These are phyloP conservation scores for Prietella phreatophila DNA, from an alignment of 2,113 vertebrate genomes.

Conservation along the genomic window DNA sequence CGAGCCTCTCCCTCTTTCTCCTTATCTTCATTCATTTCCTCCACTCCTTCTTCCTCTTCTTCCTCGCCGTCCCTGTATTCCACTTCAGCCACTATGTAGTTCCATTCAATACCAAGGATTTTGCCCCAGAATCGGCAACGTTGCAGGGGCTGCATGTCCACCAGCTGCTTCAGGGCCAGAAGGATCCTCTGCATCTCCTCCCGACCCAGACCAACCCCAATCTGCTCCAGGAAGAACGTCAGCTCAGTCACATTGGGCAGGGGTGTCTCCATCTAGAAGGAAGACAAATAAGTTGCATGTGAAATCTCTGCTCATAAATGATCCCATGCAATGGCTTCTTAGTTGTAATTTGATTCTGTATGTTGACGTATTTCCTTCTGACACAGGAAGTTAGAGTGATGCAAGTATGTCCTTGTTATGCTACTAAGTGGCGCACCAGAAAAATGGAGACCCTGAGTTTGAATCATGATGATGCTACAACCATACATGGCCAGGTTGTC, in stretches of 20 bases:
- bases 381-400: background rate
- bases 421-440: no score
- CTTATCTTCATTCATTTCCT: slow-evolving; percentile 61
- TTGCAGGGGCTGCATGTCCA: slow-evolving; percentile 74
- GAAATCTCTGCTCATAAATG: background rate
- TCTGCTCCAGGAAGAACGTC: slow-evolving; percentile 88
- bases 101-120: slow-evolving; percentile 81
- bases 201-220: slow-evolving; percentile 80
- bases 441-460: background rate
- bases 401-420: background rate
- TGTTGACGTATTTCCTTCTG: background rate
- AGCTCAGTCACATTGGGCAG: slow-evolving; percentile 86
- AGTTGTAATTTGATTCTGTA: background rate
- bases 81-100: slow-evolving; percentile 88
- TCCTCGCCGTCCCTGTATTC: slow-evolving; percentile 79
- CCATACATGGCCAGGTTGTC: background rate
- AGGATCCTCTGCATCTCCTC: slow-evolving; percentile 86
- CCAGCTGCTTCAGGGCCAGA: slow-evolving; percentile 86
- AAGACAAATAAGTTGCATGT: background rate
- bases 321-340: background rate
- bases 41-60: slow-evolving; percentile 74
- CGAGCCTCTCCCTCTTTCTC: slow-evolving; percentile 51
- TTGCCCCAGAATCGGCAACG: slow-evolving; percentile 93
- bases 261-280: slow-evolving; percentile 71
- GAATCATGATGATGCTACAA: background rate